Evolutionary conservation across 1,140 invertebrate genomes (phyloP), one percentile per base, ranked within the genome.

Genomic region (Pantala flavescens): DNA sequence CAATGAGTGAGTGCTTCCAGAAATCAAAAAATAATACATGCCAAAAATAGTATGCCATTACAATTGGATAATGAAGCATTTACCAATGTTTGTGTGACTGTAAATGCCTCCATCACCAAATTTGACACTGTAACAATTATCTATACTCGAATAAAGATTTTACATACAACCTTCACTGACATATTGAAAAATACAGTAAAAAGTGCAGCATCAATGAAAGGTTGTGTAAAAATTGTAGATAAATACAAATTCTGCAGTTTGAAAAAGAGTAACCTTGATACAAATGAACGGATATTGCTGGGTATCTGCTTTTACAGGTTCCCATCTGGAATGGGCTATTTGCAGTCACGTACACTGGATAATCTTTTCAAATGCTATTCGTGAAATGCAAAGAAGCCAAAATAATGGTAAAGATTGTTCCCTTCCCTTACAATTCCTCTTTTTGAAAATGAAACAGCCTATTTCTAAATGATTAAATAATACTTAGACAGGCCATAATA

Each of bases 231-330:
- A 63, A 14, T 63, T 63, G 49, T 63, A 63, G 49, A 63, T 63
- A 63, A 63, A 63, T 63, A 63, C 49, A 63, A 21, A 63, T 63
- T 63, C 49, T 63, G 49, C 49, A 63, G 28, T 63, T 63, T 63
- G 49, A 63, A 63, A 63, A 19, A 16, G 49, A 63, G 49, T 14
- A 63, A 63, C 49, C n/a, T 63, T 12, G 12, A 63, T 63, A 63
- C 12, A 63, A 63, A 19, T 63, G 49, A 63, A 63, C 14, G 14
- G 14, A 63, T 63, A 63, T 63, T 63, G 49, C 49, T 63, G 3
- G n/a, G 12, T 3, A 21, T 36, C 28, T 19, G 49, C 5, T 63
- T 63, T 63, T 3, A 63, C n/a, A 3, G 49, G 12, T 3, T 63
- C 49, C 49, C n/a, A 7, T 63, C n/a, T 21, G n/a, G 49, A 63